Conservation (phyloP, 1,140 invertebrate species). For the Zaprionus gabonicus region DNA sequence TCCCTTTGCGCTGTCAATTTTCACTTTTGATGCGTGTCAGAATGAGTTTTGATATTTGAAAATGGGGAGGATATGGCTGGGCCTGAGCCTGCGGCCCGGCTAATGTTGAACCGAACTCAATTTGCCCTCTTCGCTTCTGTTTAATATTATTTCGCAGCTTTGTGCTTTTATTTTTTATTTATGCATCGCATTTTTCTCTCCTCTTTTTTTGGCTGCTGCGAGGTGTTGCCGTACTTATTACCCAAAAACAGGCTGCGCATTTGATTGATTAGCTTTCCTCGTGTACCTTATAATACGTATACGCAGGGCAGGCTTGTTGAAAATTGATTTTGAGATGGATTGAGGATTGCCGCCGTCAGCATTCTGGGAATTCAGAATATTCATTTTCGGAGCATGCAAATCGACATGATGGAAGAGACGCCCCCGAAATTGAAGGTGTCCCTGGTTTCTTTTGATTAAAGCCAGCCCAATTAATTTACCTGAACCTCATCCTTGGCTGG, state of each 20-base stretch:
- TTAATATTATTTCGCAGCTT: slow-evolving; percentile 35
- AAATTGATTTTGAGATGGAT: slow-evolving; percentile 50
- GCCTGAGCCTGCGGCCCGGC: not conserved
- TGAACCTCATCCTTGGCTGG: slow-evolving; percentile 7
- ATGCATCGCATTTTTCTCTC: slow-evolving; percentile 1
- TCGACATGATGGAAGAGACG: slow-evolving; percentile 31
- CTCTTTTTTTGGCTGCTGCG: not conserved
- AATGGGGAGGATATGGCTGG: not conserved
- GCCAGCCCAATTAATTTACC: slow-evolving; percentile 21
- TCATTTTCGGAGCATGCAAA: not conserved
- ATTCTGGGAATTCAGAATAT: slow-evolving; percentile 6
- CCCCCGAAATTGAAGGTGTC: not conserved
- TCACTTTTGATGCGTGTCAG: slow-evolving; percentile 36
- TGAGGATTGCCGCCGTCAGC: slow-evolving; percentile 5
- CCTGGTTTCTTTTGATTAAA: slow-evolving; percentile 21
- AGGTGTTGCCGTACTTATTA: slow-evolving; percentile 32
- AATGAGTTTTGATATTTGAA: slow-evolving; percentile 35
- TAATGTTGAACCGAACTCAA: slow-evolving; percentile 16
- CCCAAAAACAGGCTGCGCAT: slow-evolving; percentile 33
- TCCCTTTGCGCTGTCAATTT: slow-evolving; percentile 20
- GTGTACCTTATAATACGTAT: slow-evolving; percentile 2
- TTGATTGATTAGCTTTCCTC: slow-evolving; percentile 59
- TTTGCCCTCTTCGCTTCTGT: slow-evolving; percentile 24
- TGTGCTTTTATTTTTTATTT: slow-evolving; percentile 25
- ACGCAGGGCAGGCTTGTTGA: not conserved